Percentiles rank a stretch among this genome's conserved stretches.
phyloP scores from a whole-genome alignment of 1,140 invertebrate species.

The Calycopis cecrops region DNA sequence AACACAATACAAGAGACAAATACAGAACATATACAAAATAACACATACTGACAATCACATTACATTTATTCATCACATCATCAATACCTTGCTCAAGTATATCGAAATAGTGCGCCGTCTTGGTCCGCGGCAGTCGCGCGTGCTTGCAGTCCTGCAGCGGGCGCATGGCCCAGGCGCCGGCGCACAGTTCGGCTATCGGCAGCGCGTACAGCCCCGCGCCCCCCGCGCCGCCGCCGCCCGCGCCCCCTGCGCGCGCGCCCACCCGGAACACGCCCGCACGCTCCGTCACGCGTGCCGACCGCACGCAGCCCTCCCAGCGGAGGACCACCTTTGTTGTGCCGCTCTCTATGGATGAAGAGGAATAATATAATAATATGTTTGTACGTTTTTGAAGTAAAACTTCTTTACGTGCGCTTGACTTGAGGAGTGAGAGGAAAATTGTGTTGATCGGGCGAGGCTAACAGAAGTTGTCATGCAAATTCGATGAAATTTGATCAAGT shows the following conservation, averaged over 20 bases:
- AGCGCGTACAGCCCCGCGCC: conserved; percentile 63
- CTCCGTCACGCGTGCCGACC: conserved; percentile 51
- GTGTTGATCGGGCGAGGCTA: no score
- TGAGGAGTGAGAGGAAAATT: no score
- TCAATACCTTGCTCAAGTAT: conserved; percentile 51
- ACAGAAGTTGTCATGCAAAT: no score
- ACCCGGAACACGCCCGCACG: conserved; percentile 58
- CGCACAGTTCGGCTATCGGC: conserved; percentile 48
- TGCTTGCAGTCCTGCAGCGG: conserved; percentile 67
- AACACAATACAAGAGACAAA: no score
- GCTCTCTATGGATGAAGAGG: conserved; percentile 37
- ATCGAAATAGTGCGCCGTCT: conserved; percentile 64
- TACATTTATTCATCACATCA: no score
- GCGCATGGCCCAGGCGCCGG: conserved; percentile 65
- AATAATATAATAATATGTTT: no score
- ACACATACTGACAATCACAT: no score
- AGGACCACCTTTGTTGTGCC: conserved; percentile 60
- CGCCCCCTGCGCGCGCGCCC: conserved; percentile 37
- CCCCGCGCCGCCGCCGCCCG: conserved; percentile 49
- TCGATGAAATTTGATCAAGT: no score
- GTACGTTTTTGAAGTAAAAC: no score
- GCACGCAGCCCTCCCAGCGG: conserved; percentile 61
- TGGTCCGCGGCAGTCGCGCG: conserved; percentile 55
- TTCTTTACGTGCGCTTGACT: no score
- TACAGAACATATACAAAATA: no score